Evolutionary conservation across 2,888 invertebrate genomes (phyloP), one percentile per base, ranked within the genome.

Genomic region (Horisme vitalbata): DNA sequence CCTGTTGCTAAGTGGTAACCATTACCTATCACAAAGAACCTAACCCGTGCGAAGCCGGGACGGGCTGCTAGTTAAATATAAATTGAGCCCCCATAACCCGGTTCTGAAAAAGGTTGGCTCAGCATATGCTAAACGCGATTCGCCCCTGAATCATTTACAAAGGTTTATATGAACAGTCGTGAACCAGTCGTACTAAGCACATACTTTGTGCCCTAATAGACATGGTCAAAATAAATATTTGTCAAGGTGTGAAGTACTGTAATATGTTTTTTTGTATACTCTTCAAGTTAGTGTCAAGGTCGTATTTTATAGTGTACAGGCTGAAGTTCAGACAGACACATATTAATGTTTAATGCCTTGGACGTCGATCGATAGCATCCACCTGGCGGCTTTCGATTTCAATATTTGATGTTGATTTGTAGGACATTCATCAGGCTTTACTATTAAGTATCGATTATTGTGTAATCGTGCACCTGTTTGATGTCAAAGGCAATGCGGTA

Each of bases 321-420:
- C 44, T 61, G 65, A 59, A 64, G 63, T 57, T 68, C 69, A 78
- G 83, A 81, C 78, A 81, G 84, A 80, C 77, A 79, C 52, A 63
- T 65, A 70, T 85, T 72, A 85, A 85, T 84, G 66, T 82, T 83
- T 85, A 81, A 87, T 81, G 83, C 65, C 55, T 57, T 52, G 53
- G 54, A 52, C 60, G 63, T 68, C 76, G 85, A 83, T 85, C 82
- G 80, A 76, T 77, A 59, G 54, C 58, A 56, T 57, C 69, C 73
- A 75, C 71, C 37, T 38, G 34, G 30, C 9, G 36, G n/a, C 23
- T 41, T 41, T 48, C 43, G 30, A 43, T 33, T 47, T 47, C 33
- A 34, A 57, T 58, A 61, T 57, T 61, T 60, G 33, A 44, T 27
- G 24, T 34, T 9, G 21, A 35, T 13, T 31, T 59, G 59, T 65